Percentiles rank a stretch among this genome's conserved stretches.
phyloP scores from a whole-genome alignment of 2,888 invertebrate species.

The Mystacides longicornis region DNA sequence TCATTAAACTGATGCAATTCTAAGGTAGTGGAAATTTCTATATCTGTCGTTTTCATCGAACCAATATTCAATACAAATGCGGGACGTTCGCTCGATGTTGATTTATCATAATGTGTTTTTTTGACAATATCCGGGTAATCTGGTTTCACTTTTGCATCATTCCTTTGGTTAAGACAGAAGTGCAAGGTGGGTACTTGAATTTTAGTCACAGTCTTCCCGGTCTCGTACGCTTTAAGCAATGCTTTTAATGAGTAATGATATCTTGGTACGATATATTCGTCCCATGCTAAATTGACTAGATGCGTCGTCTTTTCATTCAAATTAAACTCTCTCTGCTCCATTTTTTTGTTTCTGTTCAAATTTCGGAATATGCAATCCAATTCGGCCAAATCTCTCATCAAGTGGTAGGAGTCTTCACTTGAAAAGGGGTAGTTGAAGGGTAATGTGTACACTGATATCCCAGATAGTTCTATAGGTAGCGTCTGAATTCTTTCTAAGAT shows the following conservation, averaged over 20 bases:
- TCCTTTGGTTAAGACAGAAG: constrained; percentile 43
- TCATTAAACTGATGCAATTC: constrained; percentile 19
- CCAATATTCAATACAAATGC: constrained; percentile 29
- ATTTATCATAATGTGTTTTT: constrained; percentile 41
- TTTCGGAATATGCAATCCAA: constrained; percentile 60
- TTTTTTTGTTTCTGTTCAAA: constrained; percentile 41
- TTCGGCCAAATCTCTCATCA: constrained; percentile 49
- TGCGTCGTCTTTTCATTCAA: constrained; percentile 42
- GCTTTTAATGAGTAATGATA: constrained; percentile 49
- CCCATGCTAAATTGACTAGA: constrained; percentile 52
- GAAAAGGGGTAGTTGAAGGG: constrained; percentile 61
- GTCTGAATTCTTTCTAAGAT: constrained; percentile 42
- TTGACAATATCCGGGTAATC: constrained; percentile 43
- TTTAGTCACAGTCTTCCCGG: constrained; percentile 37
- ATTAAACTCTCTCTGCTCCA: constrained; percentile 32
- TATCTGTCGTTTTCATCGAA: constrained; percentile 42
- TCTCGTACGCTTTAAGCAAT: constrained; percentile 48
- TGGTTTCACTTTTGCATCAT: constrained; percentile 41
- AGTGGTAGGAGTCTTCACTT: constrained; percentile 43
- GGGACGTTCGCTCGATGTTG: constrained; percentile 28
- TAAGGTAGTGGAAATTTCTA: constrained; percentile 28
- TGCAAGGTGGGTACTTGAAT: constrained; percentile 36
- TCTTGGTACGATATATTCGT: constrained; percentile 58
- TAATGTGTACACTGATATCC: constrained; percentile 51
- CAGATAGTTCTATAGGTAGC: constrained; percentile 42